Percentiles rank a stretch among this genome's conserved stretches.
phyloP scores from a whole-genome alignment of 2,888 invertebrate genomes.

The Ypsolopha scabrella region DNA sequence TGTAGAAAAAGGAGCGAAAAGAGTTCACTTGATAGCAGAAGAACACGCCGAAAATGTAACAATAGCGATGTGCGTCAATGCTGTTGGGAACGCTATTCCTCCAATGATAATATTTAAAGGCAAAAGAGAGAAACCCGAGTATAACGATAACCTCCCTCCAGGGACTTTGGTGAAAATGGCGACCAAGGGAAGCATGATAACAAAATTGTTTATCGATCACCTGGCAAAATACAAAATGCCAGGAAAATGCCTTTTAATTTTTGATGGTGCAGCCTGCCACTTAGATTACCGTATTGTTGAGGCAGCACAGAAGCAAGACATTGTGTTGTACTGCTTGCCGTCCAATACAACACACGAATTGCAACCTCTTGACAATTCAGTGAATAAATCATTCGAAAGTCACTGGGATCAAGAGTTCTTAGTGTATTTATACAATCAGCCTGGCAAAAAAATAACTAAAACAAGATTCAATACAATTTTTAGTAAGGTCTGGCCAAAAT shows the following conservation, averaged over 20 bases:
- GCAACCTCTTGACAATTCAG: slow-evolving; percentile 14
- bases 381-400: slow-evolving; percentile 7
- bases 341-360: slow-evolving; percentile 12
- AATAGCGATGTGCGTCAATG: slow-evolving; percentile 24
- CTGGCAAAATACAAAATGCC: slow-evolving; percentile 7
- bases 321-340: slow-evolving; percentile 10
- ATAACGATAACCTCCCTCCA: slow-evolving; percentile 10
- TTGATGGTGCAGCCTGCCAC: slow-evolving; percentile 10
- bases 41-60: slow-evolving; percentile 16
- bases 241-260: slow-evolving; percentile 7
- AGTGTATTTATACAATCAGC: neutral
- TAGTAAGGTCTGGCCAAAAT: slow-evolving; percentile 10
- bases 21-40: no score
- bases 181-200: slow-evolving; percentile 2
- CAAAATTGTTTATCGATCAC: slow-evolving; percentile 7
- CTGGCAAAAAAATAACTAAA: slow-evolving; percentile 6
- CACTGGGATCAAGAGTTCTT: slow-evolving; percentile 11
- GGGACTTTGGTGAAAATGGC: slow-evolving; percentile 11
- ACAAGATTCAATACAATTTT: slow-evolving; percentile 9
- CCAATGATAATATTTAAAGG: slow-evolving; percentile 22
- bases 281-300: slow-evolving; percentile 8
- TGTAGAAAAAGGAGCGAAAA: slow-evolving; percentile 6
- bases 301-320: slow-evolving; percentile 9
- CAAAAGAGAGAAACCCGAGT: slow-evolving; percentile 12
- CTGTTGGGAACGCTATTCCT: slow-evolving; percentile 19